Conservation (phyloP, 2,797 vertebrate species). For the Hemibagrus guttatus region DNA sequence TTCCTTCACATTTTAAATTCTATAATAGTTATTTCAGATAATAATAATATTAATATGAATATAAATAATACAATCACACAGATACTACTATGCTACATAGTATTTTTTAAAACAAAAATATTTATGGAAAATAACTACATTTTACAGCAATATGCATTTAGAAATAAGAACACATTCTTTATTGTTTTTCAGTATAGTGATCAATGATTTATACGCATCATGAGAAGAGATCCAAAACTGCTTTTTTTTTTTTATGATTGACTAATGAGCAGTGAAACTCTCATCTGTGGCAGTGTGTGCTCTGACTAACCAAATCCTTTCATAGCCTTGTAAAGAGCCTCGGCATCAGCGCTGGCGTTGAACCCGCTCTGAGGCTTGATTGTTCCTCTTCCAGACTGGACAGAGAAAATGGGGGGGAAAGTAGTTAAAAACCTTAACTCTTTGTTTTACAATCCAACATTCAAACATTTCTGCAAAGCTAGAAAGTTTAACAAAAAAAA, state of each 20-base stretch:
- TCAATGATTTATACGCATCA: too few species aligned
- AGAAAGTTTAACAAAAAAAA: not conserved
- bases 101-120: too few species aligned
- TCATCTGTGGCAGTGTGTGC: not conserved
- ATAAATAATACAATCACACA: too few species aligned
- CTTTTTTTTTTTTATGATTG: not conserved
- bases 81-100: too few species aligned
- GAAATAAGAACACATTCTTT: too few species aligned
- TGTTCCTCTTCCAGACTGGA: conserved; percentile 75
- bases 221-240: not conserved
- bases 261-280: not conserved
- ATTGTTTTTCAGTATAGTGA: too few species aligned
- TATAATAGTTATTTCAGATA: not conserved
- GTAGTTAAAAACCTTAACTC: not conserved
- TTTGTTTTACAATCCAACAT: too few species aligned
- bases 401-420: not conserved
- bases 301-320: conserved; percentile 61
- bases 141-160: too few species aligned
- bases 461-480: not conserved
- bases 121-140: too few species aligned
- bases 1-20: not conserved
- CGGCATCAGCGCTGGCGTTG: conserved; percentile 84
- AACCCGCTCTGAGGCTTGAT: conserved; percentile 81
- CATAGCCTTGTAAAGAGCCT: conserved; percentile 69
- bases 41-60: too few species aligned